Evolutionary conservation across 2,113 vertebrate species (phyloP), one percentile per base, ranked within the genome.

Genomic region (Amia ocellicauda): DNA sequence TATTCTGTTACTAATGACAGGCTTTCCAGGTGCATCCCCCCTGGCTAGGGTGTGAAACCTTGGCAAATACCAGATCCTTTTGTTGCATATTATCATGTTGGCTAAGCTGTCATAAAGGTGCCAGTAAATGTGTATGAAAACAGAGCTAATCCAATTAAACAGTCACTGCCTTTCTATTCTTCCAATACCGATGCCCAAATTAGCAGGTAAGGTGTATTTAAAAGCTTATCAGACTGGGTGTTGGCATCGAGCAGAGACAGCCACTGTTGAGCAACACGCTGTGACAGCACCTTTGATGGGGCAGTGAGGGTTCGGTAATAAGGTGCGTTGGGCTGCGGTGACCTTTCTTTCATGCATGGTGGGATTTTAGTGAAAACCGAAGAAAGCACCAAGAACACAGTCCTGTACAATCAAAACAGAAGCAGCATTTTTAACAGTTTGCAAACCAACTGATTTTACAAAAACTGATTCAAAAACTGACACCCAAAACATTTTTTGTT

Each of bases 101-200:
- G 75, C 74, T 64, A 76, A 87, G 72, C 83, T 85, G 85, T 85
- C 85, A 81, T 10, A 26, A 77, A 80, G 79, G 75, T 77, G 59
- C 69, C 69, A 28, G 56, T 26, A 4, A 62, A 2, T 13, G 41
- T 72, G 78, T 71, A 76, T 75, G 79, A 47, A 64, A 69, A 60
- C 47, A 74, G 78, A 72, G 79, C 79, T 87, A 87, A 89, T 88
- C 88, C 79, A 85, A 89, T 89, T 88, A 89, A 86, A 79, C 78
- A 76, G 83, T 72, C 78, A 77, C 74, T 80, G 79, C 81, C 72
- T 88, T 72, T 82, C 80, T 70, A 83, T 87, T 83, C 85, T 86
- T 84, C 72, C 81, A 13, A 1, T 77, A 72, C 43, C 70, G 74
- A 67, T 70, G 72, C 47, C 78, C 22, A 0, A 58, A 62, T 36